A percentile compares a stretch with the other conserved stretches of the same genome.
Evolutionary conservation across 1,140 invertebrate species (phyloP).

Genomic region (Halictus rubicundus): DNA sequence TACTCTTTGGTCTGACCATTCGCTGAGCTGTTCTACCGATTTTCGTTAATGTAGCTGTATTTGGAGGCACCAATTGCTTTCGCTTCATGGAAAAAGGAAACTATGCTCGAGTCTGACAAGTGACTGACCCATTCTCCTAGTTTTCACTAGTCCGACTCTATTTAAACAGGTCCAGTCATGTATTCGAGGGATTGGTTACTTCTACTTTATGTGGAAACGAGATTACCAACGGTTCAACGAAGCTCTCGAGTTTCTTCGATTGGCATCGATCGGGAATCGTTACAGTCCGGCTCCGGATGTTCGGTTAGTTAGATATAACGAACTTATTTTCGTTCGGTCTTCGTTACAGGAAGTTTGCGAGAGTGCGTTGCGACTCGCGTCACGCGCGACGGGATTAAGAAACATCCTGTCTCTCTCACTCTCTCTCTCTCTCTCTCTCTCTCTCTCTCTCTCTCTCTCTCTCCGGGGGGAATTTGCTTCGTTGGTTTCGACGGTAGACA

Average conservation of each 20-base stretch:
- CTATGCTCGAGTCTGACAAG: too few relatives aligned
- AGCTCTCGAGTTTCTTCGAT: too few relatives aligned
- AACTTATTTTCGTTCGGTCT: background rate
- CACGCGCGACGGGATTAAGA: constrained; percentile 29
- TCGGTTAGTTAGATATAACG: background rate
- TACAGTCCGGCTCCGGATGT: background rate
- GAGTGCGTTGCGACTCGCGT: background rate
- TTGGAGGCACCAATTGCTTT: too few relatives aligned
- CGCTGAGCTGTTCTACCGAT: background rate
- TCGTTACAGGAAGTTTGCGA: background rate
- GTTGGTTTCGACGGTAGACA: background rate
- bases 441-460: background rate
- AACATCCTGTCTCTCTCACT: background rate
- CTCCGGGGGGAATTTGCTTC: background rate
- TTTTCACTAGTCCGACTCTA: too few relatives aligned
- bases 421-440: background rate
- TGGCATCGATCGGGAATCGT: background rate
- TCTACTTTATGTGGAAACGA: too few relatives aligned
- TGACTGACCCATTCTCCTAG: too few relatives aligned
- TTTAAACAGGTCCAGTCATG: too few relatives aligned
- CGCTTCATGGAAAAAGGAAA: too few relatives aligned
- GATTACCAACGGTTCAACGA: too few relatives aligned
- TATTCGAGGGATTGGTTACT: too few relatives aligned
- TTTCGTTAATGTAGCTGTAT: background rate
- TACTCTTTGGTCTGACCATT: too few relatives aligned